Base-by-base conservation (phyloP, 2,888 invertebrate genomes). In the Idaea dimidiata region DNA sequence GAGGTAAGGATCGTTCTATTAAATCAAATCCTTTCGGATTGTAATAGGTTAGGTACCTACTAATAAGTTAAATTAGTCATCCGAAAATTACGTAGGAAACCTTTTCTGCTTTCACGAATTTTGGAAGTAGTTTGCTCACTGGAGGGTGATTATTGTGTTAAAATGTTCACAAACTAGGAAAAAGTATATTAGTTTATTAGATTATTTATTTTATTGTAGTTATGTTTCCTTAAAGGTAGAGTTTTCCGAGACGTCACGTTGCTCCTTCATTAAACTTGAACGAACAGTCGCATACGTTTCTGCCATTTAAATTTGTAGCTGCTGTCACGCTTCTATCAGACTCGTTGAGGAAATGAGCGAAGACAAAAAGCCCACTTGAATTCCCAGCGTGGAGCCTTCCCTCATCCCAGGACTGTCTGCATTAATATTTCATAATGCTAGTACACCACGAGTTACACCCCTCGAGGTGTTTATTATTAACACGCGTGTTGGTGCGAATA, bases 221-320 rank as follows among this genome's bases (percentile, higher is more conserved):
- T 43, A 43, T 43, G 10, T 8, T 43, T 14, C 3, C 43, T 8
- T 0, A 8, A 43, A 43, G 32, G 6, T 43, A 43, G 43, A 8
- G 43, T 43, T 1, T 43, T 10, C 43, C 43, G 6, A 43, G 14
- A 3, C 43, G 43, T 43, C 43, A 43, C 10, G 43, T 43, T 10
- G 14, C 43, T 43, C 43, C 10, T 43, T 43, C 10, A 43, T 43
- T 43, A 43, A 43, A 43, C 7, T 8, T 43, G 6, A 14, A 43
- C 3, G 43, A 14, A 43, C 10, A 10, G 43, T 43, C 43, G 43
- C 43, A 43, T 43, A 43, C 43, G 43, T 43, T 43, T 43, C 43
- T 43, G 43, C 43, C 43, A 43, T 43, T 43, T 43, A 43, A 43
- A 43, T 43, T 43, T 43, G 43, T 43, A 43, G 43, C 43, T 43